Evolutionary conservation across 2,797 vertebrate genomes (phyloP).

Genomic region (Oreochromis grahami): DNA sequence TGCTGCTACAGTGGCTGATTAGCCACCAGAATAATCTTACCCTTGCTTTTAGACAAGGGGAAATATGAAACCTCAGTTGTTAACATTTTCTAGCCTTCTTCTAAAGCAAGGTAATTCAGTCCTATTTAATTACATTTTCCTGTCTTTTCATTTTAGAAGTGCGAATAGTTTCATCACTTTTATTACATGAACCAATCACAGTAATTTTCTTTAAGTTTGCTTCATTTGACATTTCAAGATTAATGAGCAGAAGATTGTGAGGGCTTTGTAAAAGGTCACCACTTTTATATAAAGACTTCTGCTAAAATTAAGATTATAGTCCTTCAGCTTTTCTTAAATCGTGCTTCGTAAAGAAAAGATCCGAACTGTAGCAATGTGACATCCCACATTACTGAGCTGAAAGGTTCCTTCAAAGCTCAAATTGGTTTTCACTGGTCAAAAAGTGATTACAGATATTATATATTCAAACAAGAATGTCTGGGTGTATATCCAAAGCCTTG

Average conservation of each 20-base stretch:
- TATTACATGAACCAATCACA: not conserved
- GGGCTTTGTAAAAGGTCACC: constrained; percentile 20
- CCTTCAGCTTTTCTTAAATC: not conserved
- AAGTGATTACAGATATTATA: not conserved
- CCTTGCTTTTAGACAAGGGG: not conserved
- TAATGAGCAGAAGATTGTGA: not conserved
- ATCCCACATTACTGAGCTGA: not conserved
- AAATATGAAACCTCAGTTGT: not conserved
- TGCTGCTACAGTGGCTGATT: not conserved
- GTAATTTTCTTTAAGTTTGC: not conserved
- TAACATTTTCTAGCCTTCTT: not conserved
- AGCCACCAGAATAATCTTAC: not conserved
- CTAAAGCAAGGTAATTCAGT: not conserved
- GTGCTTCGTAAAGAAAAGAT: not conserved
- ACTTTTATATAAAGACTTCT: not conserved
- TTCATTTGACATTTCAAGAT: constrained; percentile 8
- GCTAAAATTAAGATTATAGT: not conserved
- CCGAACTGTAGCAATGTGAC: not conserved
- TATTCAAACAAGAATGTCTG: not conserved
- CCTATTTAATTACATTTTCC: not conserved
- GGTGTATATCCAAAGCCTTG: not conserved
- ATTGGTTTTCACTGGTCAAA: not conserved
- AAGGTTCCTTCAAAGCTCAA: not conserved
- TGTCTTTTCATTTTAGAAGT: not conserved
- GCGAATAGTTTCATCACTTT: not conserved